Percentiles rank a stretch among this genome's conserved stretches.
phyloP scores from a whole-genome alignment of 2,888 invertebrate species.

The Drosophila helvetica region DNA sequence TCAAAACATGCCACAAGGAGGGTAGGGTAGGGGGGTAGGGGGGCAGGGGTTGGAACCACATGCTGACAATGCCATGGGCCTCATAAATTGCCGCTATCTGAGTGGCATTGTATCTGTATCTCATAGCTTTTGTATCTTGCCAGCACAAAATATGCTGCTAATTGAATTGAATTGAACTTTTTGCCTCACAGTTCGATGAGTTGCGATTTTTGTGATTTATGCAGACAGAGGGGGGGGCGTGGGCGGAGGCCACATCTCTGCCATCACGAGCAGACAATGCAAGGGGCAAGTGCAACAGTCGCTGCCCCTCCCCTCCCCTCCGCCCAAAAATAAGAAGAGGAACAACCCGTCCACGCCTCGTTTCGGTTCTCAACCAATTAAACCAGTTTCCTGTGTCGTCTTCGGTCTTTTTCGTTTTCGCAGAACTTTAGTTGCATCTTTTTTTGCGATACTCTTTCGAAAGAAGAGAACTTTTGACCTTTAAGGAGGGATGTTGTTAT shows the following conservation, averaged over 20 bases:
- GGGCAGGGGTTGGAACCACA: conserved; percentile 43
- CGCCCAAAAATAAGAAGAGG: not conserved
- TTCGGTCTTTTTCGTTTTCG: conserved; percentile 34
- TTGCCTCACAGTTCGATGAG: conserved; percentile 66
- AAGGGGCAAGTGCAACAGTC: conserved; percentile 49
- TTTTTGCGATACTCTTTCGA: not conserved
- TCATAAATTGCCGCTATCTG: conserved; percentile 71
- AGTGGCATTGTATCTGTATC: conserved; percentile 48
- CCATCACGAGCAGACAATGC: conserved; percentile 11
- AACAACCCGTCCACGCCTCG: conserved; percentile 20
- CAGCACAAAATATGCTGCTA: conserved; percentile 64
- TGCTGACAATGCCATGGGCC: conserved; percentile 63
- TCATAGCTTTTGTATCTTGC: conserved; percentile 40
- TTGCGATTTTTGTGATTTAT: conserved; percentile 64
- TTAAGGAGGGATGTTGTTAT: not conserved
- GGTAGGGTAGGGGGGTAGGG: not conserved
- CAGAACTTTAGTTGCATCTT: conserved; percentile 46
- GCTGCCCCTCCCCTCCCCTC: not conserved
- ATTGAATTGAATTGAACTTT: conserved; percentile 71
- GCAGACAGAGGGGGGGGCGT: not conserved
- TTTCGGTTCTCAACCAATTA: conserved; percentile 65
- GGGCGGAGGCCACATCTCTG: conserved; percentile 12
- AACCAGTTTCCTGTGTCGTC: conserved; percentile 68
- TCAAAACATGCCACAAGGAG: conserved; percentile 46
- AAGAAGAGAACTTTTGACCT: not conserved